Base-by-base conservation (phyloP, 1,140 invertebrate genomes). In the Sitobion miscanthi region DNA sequence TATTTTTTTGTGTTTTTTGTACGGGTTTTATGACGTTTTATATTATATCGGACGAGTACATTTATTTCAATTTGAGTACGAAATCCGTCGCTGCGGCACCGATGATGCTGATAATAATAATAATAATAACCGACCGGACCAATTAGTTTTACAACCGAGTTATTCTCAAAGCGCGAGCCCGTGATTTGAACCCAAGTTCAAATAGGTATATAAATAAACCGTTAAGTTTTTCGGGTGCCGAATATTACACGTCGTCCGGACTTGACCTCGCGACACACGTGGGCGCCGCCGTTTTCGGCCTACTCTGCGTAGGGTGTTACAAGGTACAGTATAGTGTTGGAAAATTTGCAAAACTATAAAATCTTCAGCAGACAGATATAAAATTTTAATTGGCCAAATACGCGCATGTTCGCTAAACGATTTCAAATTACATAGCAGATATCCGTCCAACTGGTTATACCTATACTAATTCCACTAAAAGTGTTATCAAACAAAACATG, bases 141-240 rank as follows among this genome's bases (percentile, higher is more conserved):
- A 62, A 90, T 90, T 90, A 90, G 88, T 90, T 90, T 90, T 90
- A 90, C 54, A 90, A 90, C 52, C 88, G 49, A 89, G 87, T 35
- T 54, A 49, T 87, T 49, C 47, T 52, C 17, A n/a, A 35, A 87
- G 86, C 17, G 14, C 38, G 23, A 25, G 47, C 49, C 47, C 1
- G 30, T 52, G 30, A 20, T 86, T 45, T 17, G 47, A n/a, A 35
- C 17, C 30, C 11, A 35, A 89, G 49, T 89, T 35, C 35, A 49
- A 87, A 87, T 49, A 17, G 45, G 45, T 25, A 47, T n/a, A 87
- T 35, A 89, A 54, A 89, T 54, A 89, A 89, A 89, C n/a, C 87
- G 47, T 89, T 89, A 89, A 89, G 23, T 54, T 52, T 47, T 87
- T 87, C 30, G 85, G 85, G 30, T 35, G 47, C n/a, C 9, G 9